These are phyloP conservation scores for Chironex yamaguchii DNA, from an alignment of 30 jellyfish, hydroid and myxozoan species.

Conservation along the genomic window DNA sequence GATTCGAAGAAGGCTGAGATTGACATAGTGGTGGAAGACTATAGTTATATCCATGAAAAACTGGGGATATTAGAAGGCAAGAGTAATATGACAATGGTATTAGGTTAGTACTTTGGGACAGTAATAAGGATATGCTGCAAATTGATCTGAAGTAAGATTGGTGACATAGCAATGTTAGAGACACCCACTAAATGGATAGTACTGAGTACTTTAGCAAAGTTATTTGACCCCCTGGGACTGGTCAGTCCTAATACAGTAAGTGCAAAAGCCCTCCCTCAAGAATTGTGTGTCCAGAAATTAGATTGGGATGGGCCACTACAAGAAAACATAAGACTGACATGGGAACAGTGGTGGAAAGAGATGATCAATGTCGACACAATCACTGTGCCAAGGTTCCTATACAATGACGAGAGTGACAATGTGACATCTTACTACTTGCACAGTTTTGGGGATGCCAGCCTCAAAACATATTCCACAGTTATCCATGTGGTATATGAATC, in stretches of 20 bases:
- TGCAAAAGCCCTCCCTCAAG: not conserved
- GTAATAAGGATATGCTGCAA: not conserved
- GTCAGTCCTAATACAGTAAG: slow-evolving; percentile 5
- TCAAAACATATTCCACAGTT: slow-evolving; percentile 7
- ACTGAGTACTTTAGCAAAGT: slow-evolving; percentile 14
- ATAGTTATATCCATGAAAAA: no score
- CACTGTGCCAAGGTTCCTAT: not conserved
- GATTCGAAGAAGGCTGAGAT: no score
- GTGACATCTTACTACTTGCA: not conserved
- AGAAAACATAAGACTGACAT: not conserved
- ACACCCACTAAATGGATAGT: slow-evolving; percentile 4
- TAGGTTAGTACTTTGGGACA: slow-evolving; percentile 32
- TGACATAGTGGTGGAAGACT: no score
- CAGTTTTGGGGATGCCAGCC: slow-evolving; percentile 18
- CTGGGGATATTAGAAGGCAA: no score
- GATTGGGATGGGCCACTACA: slow-evolving; percentile 14
- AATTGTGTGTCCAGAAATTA: not conserved
- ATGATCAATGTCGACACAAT: not conserved
- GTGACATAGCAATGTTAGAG: not conserved
- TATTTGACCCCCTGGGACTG: slow-evolving; percentile 30
- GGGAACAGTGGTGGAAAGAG: slow-evolving; percentile 4
- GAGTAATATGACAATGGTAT: not conserved
- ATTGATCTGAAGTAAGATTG: not conserved
- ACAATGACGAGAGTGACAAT: not conserved
- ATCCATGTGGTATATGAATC: not conserved